phyloP scores from a whole-genome alignment of 2,888 invertebrate species.

The Actias luna region DNA sequence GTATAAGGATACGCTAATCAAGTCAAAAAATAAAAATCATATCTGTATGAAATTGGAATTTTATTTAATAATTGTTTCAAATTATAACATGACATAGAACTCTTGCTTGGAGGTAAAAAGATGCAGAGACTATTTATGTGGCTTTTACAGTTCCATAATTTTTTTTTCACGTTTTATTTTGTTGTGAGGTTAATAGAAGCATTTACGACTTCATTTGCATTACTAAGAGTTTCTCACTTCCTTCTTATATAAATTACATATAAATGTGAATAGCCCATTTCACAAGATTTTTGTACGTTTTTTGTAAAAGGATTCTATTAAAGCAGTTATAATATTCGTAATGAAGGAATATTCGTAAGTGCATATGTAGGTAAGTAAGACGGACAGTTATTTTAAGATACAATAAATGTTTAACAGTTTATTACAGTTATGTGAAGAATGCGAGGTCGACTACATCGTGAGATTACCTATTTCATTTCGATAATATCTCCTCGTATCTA shows the following conservation, averaged over 20 bases:
- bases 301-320: background rate
- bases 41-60: background rate
- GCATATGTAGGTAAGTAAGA: conserved; percentile 2
- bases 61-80: background rate
- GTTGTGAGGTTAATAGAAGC: background rate
- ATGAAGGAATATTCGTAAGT: background rate
- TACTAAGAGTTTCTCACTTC: background rate
- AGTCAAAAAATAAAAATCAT: no score
- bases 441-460: conserved; percentile 13
- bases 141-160: background rate
- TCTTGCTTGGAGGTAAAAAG: background rate
- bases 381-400: conserved; percentile 5
- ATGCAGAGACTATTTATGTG: background rate
- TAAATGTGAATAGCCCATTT: background rate
- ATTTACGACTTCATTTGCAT: background rate
- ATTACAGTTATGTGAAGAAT: conserved; percentile 11
- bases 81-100: background rate
- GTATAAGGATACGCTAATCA: no score
- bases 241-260: background rate
- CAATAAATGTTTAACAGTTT: conserved; percentile 1
- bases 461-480: conserved; percentile 13
- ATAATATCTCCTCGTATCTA: background rate
- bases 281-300: background rate
- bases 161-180: background rate
- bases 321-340: background rate